Conservation (phyloP, 2,113 vertebrate genomes). For the Nesoenas mayeri region DNA sequence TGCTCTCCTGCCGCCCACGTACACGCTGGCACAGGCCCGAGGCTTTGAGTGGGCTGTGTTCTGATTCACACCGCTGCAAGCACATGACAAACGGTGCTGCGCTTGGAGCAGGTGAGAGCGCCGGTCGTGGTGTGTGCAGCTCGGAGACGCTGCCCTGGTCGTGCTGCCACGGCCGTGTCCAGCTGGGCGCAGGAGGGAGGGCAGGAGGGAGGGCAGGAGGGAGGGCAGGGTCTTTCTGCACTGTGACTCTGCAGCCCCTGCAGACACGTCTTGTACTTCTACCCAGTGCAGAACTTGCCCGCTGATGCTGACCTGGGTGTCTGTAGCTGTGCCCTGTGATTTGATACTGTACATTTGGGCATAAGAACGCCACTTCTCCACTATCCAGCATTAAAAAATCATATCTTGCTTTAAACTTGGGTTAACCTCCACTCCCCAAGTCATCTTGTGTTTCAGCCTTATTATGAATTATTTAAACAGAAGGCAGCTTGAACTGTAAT, state of each 20-base stretch:
- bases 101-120: not conserved
- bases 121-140: not conserved
- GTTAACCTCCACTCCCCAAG: not conserved
- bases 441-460: not conserved
- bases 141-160: not conserved
- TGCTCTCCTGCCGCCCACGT: not conserved
- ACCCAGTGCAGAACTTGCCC: fast-evolving
- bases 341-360: not conserved
- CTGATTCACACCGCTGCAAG: fast-evolving
- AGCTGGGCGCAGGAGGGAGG: not conserved
- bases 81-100: not conserved
- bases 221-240: not conserved
- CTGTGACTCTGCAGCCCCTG: too few relatives aligned
- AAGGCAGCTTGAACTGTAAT: not conserved
- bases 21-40: not conserved
- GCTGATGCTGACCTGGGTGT: not conserved
- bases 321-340: not conserved
- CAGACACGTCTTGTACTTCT: not conserved
- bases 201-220: not conserved
- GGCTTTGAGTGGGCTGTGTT: not conserved
- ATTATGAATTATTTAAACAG: not conserved
- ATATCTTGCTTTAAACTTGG: not conserved
- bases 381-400: not conserved
- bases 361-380: not conserved
- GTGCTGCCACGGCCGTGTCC: not conserved